Evolutionary conservation across 1,140 invertebrate species (phyloP).

Genomic region (Caenorhabditis remanei): DNA sequence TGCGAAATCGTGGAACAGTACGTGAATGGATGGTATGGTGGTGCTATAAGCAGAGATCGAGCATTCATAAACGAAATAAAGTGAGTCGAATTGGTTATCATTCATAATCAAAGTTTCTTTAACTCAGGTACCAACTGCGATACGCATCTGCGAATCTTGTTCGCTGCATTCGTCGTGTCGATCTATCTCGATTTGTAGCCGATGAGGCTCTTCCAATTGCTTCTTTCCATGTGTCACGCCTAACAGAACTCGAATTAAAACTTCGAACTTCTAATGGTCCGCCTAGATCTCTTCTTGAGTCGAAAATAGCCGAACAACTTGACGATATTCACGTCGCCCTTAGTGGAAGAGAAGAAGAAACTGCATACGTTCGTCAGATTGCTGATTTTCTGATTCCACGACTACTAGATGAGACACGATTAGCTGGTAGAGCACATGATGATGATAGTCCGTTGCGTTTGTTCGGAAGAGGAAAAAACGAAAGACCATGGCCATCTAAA

Average conservation of each 20-base stretch:
- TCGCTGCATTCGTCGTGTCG: conserved; percentile 51
- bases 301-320: conserved; percentile 45
- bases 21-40: conserved; percentile 66
- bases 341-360: conserved; percentile 35
- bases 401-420: conserved; percentile 57
- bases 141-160: conserved; percentile 62
- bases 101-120: background rate
- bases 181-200: conserved; percentile 55
- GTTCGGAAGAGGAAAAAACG: conserved; percentile 13
- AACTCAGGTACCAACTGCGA: conserved; percentile 64
- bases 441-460: conserved; percentile 50
- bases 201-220: conserved; percentile 52
- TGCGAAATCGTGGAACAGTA: conserved; percentile 66
- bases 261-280: conserved; percentile 9
- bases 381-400: conserved; percentile 56
- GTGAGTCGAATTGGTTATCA: background rate
- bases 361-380: conserved; percentile 57
- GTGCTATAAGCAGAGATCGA: conserved; percentile 63
- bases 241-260: conserved; percentile 5
- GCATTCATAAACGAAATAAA: conserved; percentile 67
- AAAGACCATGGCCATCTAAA: conserved; percentile 62
- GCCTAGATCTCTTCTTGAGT: conserved; percentile 48
- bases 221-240: conserved; percentile 29
- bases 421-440: conserved; percentile 60
- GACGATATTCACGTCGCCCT: conserved; percentile 56